Conservation (phyloP, 2,113 vertebrate genomes). For the Zosterops japonicus region DNA sequence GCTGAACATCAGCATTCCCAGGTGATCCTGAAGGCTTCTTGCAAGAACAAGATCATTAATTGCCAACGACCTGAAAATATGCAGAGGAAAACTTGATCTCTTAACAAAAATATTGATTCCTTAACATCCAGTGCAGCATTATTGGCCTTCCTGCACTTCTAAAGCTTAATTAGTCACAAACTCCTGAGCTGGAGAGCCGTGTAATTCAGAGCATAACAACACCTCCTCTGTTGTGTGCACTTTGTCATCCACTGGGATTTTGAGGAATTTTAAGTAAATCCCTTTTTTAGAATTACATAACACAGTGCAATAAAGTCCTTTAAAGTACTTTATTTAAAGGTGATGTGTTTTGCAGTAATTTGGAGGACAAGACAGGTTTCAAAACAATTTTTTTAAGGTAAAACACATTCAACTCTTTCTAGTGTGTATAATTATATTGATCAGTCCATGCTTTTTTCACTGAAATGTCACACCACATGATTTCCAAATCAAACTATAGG, state of each 20-base stretch:
- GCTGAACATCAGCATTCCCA: not conserved
- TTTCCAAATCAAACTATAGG: not conserved
- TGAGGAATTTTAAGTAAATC: not conserved
- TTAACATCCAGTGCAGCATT: not conserved
- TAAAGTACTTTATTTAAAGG: not conserved
- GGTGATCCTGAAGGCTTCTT: not conserved
- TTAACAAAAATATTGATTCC: not conserved
- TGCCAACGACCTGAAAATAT: not conserved
- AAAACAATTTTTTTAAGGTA: not conserved
- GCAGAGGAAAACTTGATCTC: not conserved
- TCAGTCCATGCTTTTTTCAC: no score
- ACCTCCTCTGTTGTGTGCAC: not conserved
- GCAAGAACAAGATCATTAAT: not conserved
- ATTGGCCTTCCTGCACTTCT: not conserved
- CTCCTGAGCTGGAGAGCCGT: not conserved
- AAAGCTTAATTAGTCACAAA: slow-evolving; percentile 20
- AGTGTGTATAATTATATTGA: not conserved
- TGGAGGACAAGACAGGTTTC: not conserved
- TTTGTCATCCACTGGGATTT: not conserved
- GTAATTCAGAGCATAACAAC: not conserved
- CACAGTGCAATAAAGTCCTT: not conserved
- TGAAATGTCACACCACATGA: not conserved
- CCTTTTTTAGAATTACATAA: not conserved
- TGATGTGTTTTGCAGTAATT: not conserved
- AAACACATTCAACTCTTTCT: not conserved